These are phyloP conservation scores for Siphlonurus alternatus DNA, from an alignment of 2,888 invertebrate species.

Conservation along the genomic window DNA sequence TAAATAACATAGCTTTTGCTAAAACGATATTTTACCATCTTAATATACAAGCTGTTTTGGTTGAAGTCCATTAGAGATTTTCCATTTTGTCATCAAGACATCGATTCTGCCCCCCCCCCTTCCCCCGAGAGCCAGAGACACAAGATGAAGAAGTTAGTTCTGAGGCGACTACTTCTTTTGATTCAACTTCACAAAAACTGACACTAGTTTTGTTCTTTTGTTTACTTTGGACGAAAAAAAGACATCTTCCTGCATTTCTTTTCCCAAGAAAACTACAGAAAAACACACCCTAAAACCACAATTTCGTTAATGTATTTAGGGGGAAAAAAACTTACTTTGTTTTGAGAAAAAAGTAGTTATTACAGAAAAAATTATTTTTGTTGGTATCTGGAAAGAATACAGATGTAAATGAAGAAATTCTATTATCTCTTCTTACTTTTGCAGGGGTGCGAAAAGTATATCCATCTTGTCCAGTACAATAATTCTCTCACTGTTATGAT, in stretches of 20 bases:
- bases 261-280: background rate
- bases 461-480: too few relatives aligned
- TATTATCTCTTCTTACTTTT: too few relatives aligned
- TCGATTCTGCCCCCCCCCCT: background rate
- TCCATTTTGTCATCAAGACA: background rate
- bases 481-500: too few relatives aligned
- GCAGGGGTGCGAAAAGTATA: too few relatives aligned
- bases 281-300: background rate
- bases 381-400: too few relatives aligned
- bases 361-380: background rate
- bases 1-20: too few relatives aligned
- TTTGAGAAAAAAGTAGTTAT: background rate
- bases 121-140: background rate
- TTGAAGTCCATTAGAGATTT: background rate
- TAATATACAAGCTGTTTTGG: too few relatives aligned
- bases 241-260: background rate
- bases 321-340: too few relatives aligned
- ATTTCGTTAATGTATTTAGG: too few relatives aligned
- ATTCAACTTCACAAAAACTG: background rate
- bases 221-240: background rate
- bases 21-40: too few relatives aligned
- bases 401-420: too few relatives aligned
- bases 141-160: background rate
- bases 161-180: background rate
- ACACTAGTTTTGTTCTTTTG: background rate